Evolutionary conservation across 92 coral and sea anemone species (phyloP).

Genomic region (Paragorgia papillata): DNA sequence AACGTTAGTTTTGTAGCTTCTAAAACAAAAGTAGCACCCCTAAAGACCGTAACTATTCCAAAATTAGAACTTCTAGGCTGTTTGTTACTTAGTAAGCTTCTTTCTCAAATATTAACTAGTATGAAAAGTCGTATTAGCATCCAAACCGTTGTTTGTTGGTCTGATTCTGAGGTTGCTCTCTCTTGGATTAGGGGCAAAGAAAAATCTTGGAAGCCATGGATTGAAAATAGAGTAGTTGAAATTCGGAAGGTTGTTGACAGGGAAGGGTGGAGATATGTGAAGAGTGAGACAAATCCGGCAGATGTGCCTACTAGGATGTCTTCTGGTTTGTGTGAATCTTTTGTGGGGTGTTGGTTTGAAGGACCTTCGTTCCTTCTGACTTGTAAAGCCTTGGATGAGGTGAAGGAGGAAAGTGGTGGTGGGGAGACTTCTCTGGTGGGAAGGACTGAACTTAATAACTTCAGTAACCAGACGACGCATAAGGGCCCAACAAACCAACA

Average conservation of each 20-base stretch:
- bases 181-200: constrained; percentile 18
- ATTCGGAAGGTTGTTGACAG: constrained; percentile 24
- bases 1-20: neutral
- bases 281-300: constrained; percentile 2
- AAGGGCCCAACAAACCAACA: neutral
- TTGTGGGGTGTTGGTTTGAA: constrained; percentile 12
- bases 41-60: constrained; percentile 9
- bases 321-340: constrained; percentile 5
- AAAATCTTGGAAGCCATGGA: constrained; percentile 13
- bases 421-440: constrained; percentile 1
- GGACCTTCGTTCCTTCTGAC: neutral
- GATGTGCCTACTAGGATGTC: constrained; percentile 12
- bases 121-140: neutral
- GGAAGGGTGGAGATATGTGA: constrained; percentile 2
- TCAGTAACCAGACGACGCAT: neutral
- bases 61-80: constrained; percentile 18
- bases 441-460: neutral
- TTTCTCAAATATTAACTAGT: neutral
- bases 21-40: constrained; percentile 9
- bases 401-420: neutral
- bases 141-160: neutral
- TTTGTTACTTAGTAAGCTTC: too few species aligned
- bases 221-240: constrained; percentile 18
- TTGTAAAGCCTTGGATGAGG: neutral
- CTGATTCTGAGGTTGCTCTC: constrained; percentile 25